Conservation (phyloP, 1,140 invertebrate genomes). For the Matsumurasca onukii region DNA sequence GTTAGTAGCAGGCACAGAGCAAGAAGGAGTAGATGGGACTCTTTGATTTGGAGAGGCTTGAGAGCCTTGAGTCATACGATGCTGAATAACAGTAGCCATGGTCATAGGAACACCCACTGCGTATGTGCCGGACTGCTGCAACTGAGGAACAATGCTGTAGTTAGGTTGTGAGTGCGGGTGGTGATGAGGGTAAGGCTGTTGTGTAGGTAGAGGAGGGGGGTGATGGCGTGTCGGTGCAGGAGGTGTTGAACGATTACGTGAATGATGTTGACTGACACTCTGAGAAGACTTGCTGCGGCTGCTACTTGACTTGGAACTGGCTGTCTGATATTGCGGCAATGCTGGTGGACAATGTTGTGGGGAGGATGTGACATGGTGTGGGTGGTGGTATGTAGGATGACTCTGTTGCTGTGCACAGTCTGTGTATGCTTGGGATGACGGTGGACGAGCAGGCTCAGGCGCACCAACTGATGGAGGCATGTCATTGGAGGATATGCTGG, state of each 20-base stretch:
- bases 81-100: slow-evolving; percentile 62
- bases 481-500: slow-evolving; percentile 79
- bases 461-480: slow-evolving; percentile 52
- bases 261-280: slow-evolving; percentile 48
- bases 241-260: slow-evolving; percentile 51
- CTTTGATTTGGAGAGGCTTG: slow-evolving; percentile 49
- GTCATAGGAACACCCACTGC: slow-evolving; percentile 55
- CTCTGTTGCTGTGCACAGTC: slow-evolving; percentile 45
- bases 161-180: slow-evolving; percentile 59
- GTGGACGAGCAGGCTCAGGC: slow-evolving; percentile 35
- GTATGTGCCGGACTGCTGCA: slow-evolving; percentile 41
- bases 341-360: slow-evolving; percentile 39
- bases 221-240: slow-evolving; percentile 45
- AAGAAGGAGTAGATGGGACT: slow-evolving; percentile 50
- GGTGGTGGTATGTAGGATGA: slow-evolving; percentile 22
- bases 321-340: slow-evolving; percentile 33
- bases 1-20: slow-evolving; percentile 56
- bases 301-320: slow-evolving; percentile 40
- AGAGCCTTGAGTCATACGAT: slow-evolving; percentile 45
- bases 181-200: slow-evolving; percentile 42
- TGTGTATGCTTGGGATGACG: slow-evolving; percentile 36
- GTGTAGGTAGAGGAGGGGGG: too few relatives aligned
- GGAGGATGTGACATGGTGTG: slow-evolving; percentile 39
- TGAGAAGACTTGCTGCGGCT: slow-evolving; percentile 40
- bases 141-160: slow-evolving; percentile 51